phyloP scores from a whole-genome alignment of 2,888 invertebrate species.

The Sabatieria punctata region DNA sequence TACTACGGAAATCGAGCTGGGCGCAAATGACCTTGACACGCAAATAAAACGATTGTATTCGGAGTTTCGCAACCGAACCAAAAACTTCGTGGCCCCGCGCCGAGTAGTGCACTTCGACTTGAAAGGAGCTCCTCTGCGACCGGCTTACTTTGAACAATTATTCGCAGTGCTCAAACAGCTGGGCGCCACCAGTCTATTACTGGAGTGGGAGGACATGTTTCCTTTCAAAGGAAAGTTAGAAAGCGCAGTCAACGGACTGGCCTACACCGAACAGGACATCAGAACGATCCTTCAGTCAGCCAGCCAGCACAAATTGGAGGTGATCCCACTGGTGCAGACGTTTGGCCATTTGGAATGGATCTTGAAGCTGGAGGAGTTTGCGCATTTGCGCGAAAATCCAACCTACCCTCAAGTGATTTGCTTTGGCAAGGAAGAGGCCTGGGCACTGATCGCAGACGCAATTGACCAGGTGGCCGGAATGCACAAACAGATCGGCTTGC shows the following conservation, averaged over 20 bases:
- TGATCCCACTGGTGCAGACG: slow-evolving; percentile 40
- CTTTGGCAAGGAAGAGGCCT: neutral
- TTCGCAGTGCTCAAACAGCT: slow-evolving; percentile 7
- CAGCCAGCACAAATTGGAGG: slow-evolving; percentile 33
- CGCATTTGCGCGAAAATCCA: slow-evolving; percentile 47
- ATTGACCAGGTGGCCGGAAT: slow-evolving; percentile 5
- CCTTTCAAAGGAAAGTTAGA: slow-evolving; percentile 37
- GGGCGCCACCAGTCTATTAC: slow-evolving; percentile 39
- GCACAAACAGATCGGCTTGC: neutral
- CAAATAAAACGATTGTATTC: too few species aligned
- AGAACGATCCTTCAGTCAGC: slow-evolving; percentile 14
- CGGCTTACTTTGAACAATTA: slow-evolving; percentile 7
- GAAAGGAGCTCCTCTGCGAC: slow-evolving; percentile 11
- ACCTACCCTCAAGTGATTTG: slow-evolving; percentile 38
- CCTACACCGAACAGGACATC: slow-evolving; percentile 1
- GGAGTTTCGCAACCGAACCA: too few species aligned
- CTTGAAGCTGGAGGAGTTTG: slow-evolving; percentile 51
- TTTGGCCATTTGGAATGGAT: slow-evolving; percentile 39
- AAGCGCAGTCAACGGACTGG: slow-evolving; percentile 14
- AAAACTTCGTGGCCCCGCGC: neutral
- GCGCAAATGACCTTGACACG: too few species aligned
- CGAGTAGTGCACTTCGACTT: slow-evolving; percentile 11
- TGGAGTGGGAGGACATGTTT: slow-evolving; percentile 46
- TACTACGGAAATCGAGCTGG: too few species aligned
- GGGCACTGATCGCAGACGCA: neutral